Evolutionary conservation across 2,113 vertebrate species (phyloP).

Genomic region (Sapayoa aenigma): DNA sequence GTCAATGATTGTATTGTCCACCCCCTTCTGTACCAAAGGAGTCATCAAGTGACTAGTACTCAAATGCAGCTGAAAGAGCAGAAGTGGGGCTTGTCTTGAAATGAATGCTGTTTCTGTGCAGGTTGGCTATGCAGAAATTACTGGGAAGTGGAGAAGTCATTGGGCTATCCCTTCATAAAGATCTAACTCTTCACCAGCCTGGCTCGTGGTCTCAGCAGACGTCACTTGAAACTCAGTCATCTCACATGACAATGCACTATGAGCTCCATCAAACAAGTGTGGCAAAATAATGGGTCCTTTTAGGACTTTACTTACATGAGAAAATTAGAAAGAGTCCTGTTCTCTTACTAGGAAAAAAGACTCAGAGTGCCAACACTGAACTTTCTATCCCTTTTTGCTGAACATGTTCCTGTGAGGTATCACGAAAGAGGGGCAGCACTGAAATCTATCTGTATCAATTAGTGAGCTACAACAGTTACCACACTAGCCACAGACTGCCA

Average conservation of each 20-base stretch:
- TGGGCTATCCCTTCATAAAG: neutral
- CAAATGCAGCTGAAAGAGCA: neutral
- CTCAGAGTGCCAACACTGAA: neutral
- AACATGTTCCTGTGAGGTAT: neutral
- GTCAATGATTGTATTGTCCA: slow-evolving; percentile 26
- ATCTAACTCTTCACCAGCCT: neutral
- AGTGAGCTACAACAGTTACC: neutral
- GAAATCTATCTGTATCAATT: neutral
- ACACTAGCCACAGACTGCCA: neutral
- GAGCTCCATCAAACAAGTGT: neutral
- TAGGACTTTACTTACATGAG: neutral
- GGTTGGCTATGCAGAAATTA: neutral
- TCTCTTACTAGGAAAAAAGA: neutral
- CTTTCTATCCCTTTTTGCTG: neutral
- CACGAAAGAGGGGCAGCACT: neutral
- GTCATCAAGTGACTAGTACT: neutral
- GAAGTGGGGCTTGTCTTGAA: neutral
- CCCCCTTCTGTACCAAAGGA: neutral
- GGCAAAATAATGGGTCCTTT: neutral
- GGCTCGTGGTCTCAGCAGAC: neutral
- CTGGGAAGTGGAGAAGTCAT: neutral
- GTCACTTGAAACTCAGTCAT: neutral
- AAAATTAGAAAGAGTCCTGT: neutral
- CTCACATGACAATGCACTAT: neutral
- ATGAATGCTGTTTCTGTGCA: slow-evolving; percentile 38